Base-by-base conservation (phyloP, 2,113 vertebrate species). In the Eurypyga helias region DNA sequence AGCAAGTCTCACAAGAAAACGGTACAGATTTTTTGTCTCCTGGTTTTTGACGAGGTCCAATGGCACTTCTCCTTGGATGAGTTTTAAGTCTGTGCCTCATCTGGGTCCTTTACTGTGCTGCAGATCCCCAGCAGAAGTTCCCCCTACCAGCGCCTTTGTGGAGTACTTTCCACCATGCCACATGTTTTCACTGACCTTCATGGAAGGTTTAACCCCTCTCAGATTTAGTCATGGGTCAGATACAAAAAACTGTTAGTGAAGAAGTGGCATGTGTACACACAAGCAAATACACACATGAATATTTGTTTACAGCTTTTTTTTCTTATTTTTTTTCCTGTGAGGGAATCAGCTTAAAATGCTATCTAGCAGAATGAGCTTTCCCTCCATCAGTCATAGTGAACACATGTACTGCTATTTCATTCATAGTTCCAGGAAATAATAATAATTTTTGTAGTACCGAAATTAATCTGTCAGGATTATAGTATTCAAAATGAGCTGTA, bases 351-450 rank as follows among this genome's bases (percentile, higher is more conserved):
- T 82, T 91, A 89, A 94, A 95, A 77, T 21, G 5, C 34, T 87
- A 8, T 57, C 57, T 75, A 79, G 51, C 3, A 73, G 34, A 70
- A 69, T 49, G 28, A 93, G 43, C 83, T 92, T 90, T 95, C 71
- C 48, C 15, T 89, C 75, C 52, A 65, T 93, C 85, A 90, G 65
- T 90, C 70, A 86, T 29, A 82, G 58, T 49, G 69, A 94, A 83
- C 52, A 65, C 36, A 58, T 85, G 45, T 87, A 86, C 75, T 97
- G 72, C 38, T 95, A 84, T 93, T 97, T 97, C 92, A 85, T 95
- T 97, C 91, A 95, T 65, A 90, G 58, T 95, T 95, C 29, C 93
- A 94, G 78, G 93, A 97, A 95, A 89, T 57, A 94, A 83, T 60
- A 75, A 92, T 86, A 89, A 77, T 86, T 82, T 94, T 64, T 95